phyloP scores from a whole-genome alignment of 2,888 invertebrate species.

The Candidula unifasciata region DNA sequence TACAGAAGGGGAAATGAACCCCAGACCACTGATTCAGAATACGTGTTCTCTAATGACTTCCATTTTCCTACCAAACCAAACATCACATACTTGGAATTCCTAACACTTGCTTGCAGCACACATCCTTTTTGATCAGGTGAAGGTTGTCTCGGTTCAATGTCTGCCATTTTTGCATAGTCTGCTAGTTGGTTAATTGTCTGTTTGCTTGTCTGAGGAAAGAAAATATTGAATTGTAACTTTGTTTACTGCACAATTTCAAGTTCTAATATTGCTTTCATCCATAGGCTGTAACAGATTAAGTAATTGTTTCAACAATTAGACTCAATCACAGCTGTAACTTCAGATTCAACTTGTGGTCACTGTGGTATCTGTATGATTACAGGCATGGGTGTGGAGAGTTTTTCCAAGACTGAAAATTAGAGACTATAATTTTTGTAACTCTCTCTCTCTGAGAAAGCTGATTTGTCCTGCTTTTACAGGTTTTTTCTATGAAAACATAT shows the following conservation, averaged over 20 bases:
- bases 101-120: constrained; percentile 55
- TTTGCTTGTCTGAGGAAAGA: constrained; percentile 65
- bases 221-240: neutral
- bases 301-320: neutral
- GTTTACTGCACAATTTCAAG: neutral
- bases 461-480: no score
- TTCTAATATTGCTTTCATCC: no score
- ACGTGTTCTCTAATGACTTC: no score
- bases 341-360: no score
- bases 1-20: no score
- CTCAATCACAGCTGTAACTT: neutral
- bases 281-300: neutral
- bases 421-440: no score
- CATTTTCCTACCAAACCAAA: no score
- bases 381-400: no score
- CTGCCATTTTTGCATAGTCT: constrained; percentile 70
- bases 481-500: no score
- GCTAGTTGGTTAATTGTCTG: constrained; percentile 72
- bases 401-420: no score
- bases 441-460: no score
- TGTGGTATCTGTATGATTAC: neutral
- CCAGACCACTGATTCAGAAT: no score
- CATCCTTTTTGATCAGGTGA: constrained; percentile 63
- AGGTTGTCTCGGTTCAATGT: constrained; percentile 68
- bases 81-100: constrained; percentile 21